Evolutionary conservation across 2,797 vertebrate genomes (phyloP), one percentile per base, ranked within the genome.

Genomic region (Momotus momota): DNA sequence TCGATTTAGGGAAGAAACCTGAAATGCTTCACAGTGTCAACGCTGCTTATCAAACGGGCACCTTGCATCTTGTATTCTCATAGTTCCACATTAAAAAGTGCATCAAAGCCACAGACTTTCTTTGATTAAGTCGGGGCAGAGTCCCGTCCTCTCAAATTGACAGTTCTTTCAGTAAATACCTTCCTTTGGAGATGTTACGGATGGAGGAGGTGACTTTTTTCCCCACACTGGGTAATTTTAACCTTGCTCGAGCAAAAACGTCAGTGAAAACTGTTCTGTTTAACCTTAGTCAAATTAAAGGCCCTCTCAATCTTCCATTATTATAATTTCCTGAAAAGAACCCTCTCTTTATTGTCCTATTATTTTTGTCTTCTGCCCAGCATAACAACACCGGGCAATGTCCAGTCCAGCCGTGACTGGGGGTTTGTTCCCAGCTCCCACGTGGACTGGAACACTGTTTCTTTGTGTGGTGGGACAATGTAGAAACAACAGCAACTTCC

Each of bases 381-480:
- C 78, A 4, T 43, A 35, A 64, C 74, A 43, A 20, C 71, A 4
- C 31, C 41, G 78, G 13, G 6, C 16, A 17, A 16, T 4, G 7
- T 19, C 23, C 49, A 40, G 81, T 35, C 35, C 35, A 35, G 35
- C 48, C 46, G 11, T 43, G 78, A 31, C 79, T 81, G 69, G 2
- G 27, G 33, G 72, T 41, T 3, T 72, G 46, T 66, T 85, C 38
- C 58, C 62, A 15, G 43, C 62, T 26, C 82, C 72, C 3, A 0
- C 15, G 8, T 51, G 16, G 85, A 29, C 29, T 31, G 66, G 49
- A 49, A 92, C 65, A 70, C 73, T 79, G 31, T 46, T 70, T n/a
- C 80, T 95, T 94, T 96, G 92, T 95, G 58, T 81, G 80, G 21
- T 14, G 38, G 62, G 35, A 94, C 90, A 92, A 88, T 84, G 83